Percentiles rank a stretch among this genome's conserved stretches.
These are phyloP conservation scores for Echinops telfairi DNA, from an alignment of 2,113 vertebrate genomes.

Conservation along the genomic window DNA sequence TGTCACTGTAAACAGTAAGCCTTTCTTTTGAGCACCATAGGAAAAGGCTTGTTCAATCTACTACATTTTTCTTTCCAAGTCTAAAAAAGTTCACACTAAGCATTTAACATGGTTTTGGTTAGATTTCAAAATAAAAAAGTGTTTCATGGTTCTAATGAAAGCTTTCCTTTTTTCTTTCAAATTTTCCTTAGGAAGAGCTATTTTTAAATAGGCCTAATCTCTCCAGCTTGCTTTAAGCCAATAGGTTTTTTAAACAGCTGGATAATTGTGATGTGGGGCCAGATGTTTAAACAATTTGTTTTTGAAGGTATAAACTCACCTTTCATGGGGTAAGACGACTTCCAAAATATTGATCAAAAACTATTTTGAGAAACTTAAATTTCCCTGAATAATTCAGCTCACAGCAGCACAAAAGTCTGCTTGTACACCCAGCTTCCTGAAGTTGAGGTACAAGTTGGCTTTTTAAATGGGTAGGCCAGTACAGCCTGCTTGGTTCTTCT, in stretches of 20 bases:
- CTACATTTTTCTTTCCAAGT: slow-evolving; percentile 61
- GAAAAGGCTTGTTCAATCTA: slow-evolving; percentile 50
- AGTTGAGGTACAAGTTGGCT: background rate
- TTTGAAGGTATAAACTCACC: slow-evolving; percentile 46
- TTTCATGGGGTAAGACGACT: slow-evolving; percentile 33
- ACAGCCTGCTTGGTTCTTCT: background rate
- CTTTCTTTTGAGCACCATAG: slow-evolving; percentile 64
- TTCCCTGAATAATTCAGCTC: background rate
- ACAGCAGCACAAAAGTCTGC: background rate
- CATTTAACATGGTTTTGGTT: slow-evolving; percentile 65
- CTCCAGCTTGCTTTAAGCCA: slow-evolving; percentile 57
- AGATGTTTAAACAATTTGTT: slow-evolving; percentile 35
- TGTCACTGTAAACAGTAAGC: slow-evolving; percentile 45
- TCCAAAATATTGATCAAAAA: slow-evolving; percentile 1
- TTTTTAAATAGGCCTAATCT: slow-evolving; percentile 61
- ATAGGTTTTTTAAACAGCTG: slow-evolving; percentile 26
- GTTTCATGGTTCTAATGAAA: slow-evolving; percentile 71
- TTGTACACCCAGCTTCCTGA: background rate
- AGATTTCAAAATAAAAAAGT: slow-evolving; percentile 75
- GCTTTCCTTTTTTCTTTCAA: slow-evolving; percentile 68
- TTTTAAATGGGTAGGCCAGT: slow-evolving; percentile 3
- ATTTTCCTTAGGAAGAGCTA: slow-evolving; percentile 66
- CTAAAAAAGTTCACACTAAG: slow-evolving; percentile 70
- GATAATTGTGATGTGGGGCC: slow-evolving; percentile 47
- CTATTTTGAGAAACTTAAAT: background rate